Evolutionary conservation across 2,888 invertebrate genomes (phyloP).

Genomic region (Mythimna loreyi): DNA sequence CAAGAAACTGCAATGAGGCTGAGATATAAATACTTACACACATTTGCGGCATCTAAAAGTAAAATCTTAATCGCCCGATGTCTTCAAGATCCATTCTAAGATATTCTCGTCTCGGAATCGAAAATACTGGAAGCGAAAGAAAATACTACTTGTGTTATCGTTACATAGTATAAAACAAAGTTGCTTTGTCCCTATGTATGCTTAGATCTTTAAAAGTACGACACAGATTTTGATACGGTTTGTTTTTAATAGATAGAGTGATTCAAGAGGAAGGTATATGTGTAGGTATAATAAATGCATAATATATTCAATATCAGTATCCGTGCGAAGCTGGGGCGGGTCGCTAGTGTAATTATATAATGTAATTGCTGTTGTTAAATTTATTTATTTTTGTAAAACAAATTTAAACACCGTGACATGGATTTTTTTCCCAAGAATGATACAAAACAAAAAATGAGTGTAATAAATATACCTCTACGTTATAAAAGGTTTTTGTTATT

Average conservation of each 20-base stretch:
- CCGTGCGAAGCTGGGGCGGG: too few relatives aligned
- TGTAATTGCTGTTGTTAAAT: too few relatives aligned
- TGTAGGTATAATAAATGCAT: too few relatives aligned
- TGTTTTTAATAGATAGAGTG: too few relatives aligned
- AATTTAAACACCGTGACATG: too few relatives aligned
- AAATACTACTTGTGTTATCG: neutral
- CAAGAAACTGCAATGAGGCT: slow-evolving; percentile 22
- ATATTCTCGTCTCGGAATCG: slow-evolving; percentile 16
- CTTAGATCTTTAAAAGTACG: too few relatives aligned
- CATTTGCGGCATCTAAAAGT: slow-evolving; percentile 11
- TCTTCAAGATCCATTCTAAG: slow-evolving; percentile 40
- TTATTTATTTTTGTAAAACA: neutral
- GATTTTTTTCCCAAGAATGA: neutral
- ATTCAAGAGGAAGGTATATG: too few relatives aligned
- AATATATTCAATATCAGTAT: too few relatives aligned
- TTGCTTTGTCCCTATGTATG: too few relatives aligned
- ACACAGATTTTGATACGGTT: too few relatives aligned
- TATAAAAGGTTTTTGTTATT: neutral
- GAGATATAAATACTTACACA: slow-evolving; percentile 30
- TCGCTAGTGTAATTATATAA: too few relatives aligned
- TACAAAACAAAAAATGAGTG: slow-evolving; percentile 5
- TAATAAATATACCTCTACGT: neutral
- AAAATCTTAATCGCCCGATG: slow-evolving; percentile 33
- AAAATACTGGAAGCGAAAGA: slow-evolving; percentile 32
- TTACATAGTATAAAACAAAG: too few relatives aligned